Evolutionary conservation across 2,797 vertebrate genomes (phyloP).

Genomic region (Cossypha dichroa): DNA sequence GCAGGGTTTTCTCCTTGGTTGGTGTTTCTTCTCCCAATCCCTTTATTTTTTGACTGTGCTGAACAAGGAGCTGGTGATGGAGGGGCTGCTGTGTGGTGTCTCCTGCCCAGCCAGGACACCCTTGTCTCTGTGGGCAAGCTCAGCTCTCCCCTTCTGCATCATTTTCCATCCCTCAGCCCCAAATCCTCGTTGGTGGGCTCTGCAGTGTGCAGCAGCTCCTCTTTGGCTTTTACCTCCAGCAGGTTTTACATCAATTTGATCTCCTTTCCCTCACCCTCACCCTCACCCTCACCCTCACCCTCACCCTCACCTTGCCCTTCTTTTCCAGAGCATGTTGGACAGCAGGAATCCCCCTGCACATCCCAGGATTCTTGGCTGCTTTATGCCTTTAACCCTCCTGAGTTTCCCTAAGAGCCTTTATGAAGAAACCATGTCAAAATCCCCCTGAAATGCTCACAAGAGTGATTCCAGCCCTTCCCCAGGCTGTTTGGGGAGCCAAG

Average conservation of each 20-base stretch:
- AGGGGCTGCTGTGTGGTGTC: neutral
- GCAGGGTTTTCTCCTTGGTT: neutral
- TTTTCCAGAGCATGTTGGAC: neutral
- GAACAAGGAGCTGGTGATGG: neutral
- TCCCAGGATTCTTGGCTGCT: neutral
- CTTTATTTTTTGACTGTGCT: neutral
- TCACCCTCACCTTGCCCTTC: neutral
- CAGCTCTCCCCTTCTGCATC: neutral
- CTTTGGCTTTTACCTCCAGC: too few relatives aligned
- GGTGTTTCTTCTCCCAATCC: neutral
- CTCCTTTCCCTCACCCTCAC: neutral
- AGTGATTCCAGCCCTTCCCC: neutral
- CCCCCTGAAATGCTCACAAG: rapidly evolving
- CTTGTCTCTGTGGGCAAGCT: neutral
- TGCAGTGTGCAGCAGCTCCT: neutral
- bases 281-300: too few relatives aligned
- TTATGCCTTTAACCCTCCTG: neutral
- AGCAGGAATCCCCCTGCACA: neutral
- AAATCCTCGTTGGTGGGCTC: neutral
- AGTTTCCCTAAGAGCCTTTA: neutral
- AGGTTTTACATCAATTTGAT: rapidly evolving
- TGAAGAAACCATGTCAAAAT: too few relatives aligned
- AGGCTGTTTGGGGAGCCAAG: neutral
- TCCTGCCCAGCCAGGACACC: neutral
- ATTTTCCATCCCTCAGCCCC: neutral